These are phyloP conservation scores for Sinhomidia bicolor DNA, from an alignment of 2,888 invertebrate species.

Conservation along the genomic window DNA sequence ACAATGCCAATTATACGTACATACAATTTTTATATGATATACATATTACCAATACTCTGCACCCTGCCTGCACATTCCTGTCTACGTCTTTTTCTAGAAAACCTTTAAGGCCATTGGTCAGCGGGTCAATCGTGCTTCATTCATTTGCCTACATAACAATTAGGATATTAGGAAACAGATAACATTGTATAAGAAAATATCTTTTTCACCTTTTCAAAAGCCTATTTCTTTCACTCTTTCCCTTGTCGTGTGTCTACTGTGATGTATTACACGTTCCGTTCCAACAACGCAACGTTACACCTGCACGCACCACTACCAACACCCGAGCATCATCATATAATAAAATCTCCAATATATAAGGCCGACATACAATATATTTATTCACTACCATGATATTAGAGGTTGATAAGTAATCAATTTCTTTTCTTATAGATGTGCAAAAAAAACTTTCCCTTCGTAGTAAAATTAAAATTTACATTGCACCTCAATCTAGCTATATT, in stretches of 20 bases:
- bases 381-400: no score
- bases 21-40: no score
- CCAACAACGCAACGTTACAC: no score
- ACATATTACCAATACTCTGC: background rate
- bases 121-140: constrained; percentile 35
- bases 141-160: background rate
- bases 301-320: no score
- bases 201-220: background rate
- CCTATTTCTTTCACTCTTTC: background rate
- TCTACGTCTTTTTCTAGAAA: background rate
- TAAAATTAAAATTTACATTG: no score
- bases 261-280: no score
- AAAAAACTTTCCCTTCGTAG: constrained; percentile 60
- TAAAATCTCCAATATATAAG: no score
- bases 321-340: no score
- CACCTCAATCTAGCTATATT: no score
- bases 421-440: background rate
- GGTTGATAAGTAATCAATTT: background rate
- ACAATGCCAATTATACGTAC: no score
- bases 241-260: no score
- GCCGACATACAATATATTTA: no score
- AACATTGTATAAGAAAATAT: background rate
- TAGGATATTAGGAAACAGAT: background rate
- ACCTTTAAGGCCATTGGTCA: constrained; percentile 45
- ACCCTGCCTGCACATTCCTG: background rate